phyloP scores from a whole-genome alignment of 2,797 vertebrate genomes.

The Bucorvus abyssinicus region DNA sequence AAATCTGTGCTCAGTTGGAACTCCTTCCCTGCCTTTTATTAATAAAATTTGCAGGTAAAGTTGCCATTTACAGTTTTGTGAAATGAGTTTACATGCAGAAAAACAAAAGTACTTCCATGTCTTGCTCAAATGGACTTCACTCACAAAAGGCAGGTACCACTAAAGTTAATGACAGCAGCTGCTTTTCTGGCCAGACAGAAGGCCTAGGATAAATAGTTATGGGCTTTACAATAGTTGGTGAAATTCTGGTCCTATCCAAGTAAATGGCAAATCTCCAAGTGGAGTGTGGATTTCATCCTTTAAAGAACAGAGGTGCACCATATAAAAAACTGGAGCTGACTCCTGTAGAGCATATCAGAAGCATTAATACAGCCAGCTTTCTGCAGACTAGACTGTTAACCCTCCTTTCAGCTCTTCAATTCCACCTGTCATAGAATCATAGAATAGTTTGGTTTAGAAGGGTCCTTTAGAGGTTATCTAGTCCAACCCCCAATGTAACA shows the following conservation, averaged over 20 bases:
- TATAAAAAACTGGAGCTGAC: not conserved
- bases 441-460: not conserved
- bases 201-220: not conserved
- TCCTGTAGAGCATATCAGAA: not conserved
- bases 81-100: not conserved
- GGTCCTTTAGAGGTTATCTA: not conserved
- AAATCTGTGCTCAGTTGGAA: not conserved
- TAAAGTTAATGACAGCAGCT: not conserved
- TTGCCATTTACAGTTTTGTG: not conserved
- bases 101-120: not conserved
- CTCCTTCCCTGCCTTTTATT: not conserved
- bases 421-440: not conserved
- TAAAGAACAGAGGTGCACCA: not conserved
- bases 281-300: not conserved
- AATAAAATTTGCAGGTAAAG: not conserved
- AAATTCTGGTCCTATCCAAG: not conserved
- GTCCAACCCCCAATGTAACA: fast-evolving
- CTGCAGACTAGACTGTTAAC: not conserved
- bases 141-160: not conserved
- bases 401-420: not conserved
- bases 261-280: not conserved
- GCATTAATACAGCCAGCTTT: not conserved
- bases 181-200: not conserved
- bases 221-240: not conserved
- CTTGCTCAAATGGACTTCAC: not conserved